Evolutionary conservation across 2,888 invertebrate species (phyloP).

Genomic region (Cosmia trapezina): DNA sequence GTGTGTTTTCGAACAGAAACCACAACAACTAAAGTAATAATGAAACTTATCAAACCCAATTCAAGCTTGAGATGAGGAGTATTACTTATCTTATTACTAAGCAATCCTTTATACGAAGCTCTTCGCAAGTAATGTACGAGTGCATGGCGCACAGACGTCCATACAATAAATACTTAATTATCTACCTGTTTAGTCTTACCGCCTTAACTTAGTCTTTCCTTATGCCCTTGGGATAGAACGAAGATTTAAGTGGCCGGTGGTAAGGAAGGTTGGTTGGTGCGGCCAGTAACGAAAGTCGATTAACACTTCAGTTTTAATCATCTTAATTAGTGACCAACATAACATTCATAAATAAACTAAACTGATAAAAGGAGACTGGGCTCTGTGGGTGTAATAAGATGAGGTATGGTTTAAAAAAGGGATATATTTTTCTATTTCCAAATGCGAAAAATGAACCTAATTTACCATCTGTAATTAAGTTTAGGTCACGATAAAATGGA

Average conservation of each 20-base stretch:
- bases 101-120: background rate
- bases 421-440: no score
- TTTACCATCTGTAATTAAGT: no score
- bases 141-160: no score
- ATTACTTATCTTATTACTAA: background rate
- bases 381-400: no score
- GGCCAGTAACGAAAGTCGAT: background rate
- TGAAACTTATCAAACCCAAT: constrained; percentile 2
- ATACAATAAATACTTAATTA: background rate
- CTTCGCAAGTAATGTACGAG: background rate
- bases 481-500: no score
- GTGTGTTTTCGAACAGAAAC: background rate
- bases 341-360: no score
- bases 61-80: background rate
- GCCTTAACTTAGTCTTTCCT: background rate
- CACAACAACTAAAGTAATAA: background rate
- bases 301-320: background rate
- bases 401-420: no score
- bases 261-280: background rate
- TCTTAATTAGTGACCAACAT: background rate
- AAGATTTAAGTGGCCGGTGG: background rate
- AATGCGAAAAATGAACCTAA: no score
- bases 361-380: no score
- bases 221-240: background rate
- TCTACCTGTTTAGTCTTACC: background rate